Evolutionary conservation across 1,140 invertebrate species (phyloP).

Genomic region (Neodiprion lecontei): DNA sequence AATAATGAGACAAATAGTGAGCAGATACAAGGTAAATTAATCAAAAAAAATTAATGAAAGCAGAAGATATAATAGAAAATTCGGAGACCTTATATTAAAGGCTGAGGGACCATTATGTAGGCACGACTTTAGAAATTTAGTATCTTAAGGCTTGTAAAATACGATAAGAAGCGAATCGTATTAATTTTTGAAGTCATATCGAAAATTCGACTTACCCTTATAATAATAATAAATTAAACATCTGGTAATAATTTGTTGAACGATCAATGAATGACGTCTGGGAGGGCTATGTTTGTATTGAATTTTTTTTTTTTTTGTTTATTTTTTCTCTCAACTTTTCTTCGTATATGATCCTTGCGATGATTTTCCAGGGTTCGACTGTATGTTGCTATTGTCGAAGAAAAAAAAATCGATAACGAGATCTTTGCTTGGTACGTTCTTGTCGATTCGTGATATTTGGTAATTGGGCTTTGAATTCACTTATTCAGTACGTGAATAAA

Average conservation of each 20-base stretch:
- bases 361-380: too few relatives aligned
- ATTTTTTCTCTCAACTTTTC: not conserved
- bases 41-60: not conserved
- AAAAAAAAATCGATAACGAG: too few relatives aligned
- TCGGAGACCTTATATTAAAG: not conserved
- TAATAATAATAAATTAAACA: not conserved
- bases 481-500: too few relatives aligned
- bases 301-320: too few relatives aligned
- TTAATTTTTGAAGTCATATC: not conserved
- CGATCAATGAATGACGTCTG: too few relatives aligned
- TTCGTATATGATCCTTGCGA: not conserved
- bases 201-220: not conserved
- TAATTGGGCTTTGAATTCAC: too few relatives aligned
- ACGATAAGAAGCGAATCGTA: not conserved
- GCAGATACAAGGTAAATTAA: not conserved
- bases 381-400: too few relatives aligned
- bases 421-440: too few relatives aligned
- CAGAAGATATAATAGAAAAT: not conserved
- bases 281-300: too few relatives aligned
- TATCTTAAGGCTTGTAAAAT: not conserved
- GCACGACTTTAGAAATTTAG: not conserved
- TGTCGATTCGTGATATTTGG: too few relatives aligned
- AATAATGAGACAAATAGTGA: conserved; percentile 2
- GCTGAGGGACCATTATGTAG: not conserved
- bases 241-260: not conserved